Evolutionary conservation across 2,888 invertebrate species (phyloP), one percentile per base, ranked within the genome.

Genomic region (Liopterus haemorrhoidalis): DNA sequence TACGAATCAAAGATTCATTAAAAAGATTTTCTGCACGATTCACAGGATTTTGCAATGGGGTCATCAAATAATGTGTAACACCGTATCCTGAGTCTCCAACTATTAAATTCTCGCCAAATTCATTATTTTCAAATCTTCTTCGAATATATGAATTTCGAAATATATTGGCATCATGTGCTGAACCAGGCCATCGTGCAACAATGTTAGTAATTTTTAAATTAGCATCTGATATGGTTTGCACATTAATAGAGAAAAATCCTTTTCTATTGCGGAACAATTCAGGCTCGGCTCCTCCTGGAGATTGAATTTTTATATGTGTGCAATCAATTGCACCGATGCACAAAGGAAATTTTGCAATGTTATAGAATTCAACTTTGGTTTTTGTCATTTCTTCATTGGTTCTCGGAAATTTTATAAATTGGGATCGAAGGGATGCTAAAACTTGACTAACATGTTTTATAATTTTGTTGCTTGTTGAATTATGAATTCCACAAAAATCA

Each of bases 241-340:
- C 31, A 31, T 31, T 31, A 9, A 31, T 6, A 8, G 31, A 56
- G 49, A 54, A 55, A 33, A 35, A 44, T 11, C 50, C 50, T 41
- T 57, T 53, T 22, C 54, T 40, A 41, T 31, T 31, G 8, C 31
- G 31, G 18, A 31, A 31, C 9, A 31, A 16, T 31, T 31, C 31
- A 9, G 31, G 54, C 52, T 32, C 14, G 9, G 51, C 45, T 12
- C 53, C 54, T 15, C 56, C 57, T 25, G 52, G 49, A 21, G 54
- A 56, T 24, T 53, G 50, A 27, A 57, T 47, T 45, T 39, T 46
- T 4, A 58, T 32, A 24, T 57, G 56, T 3, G 54, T 57, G 20
- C 55, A 58, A 44, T 58, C 57, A 5, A 56, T 44, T 11, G 50
- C 52, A 14, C 54, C 55, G 12, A 59, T 43, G 11, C 54, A 46